Percentiles rank a stretch among this genome's conserved stretches.
phyloP scores from a whole-genome alignment of 2,888 invertebrate genomes.

The Mimachlamys varia region DNA sequence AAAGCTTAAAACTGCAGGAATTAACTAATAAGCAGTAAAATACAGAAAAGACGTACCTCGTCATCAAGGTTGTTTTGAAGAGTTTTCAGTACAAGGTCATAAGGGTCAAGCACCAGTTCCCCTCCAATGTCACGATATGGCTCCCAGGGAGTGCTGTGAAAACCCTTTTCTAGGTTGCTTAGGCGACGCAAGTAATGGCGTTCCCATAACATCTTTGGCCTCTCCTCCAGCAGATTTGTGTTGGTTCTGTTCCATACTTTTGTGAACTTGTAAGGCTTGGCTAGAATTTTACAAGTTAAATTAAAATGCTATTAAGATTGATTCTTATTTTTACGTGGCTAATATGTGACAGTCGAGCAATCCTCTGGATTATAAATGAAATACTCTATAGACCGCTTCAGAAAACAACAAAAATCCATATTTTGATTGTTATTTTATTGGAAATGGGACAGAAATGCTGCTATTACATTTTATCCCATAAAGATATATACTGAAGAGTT shows the following conservation, averaged over 20 bases:
- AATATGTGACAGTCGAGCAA: no score
- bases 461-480: no score
- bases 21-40: no score
- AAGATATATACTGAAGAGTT: no score
- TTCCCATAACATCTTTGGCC: conserved; percentile 61
- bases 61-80: conserved; percentile 55
- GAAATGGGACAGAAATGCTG: no score
- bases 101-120: conserved; percentile 60
- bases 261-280: conserved; percentile 53
- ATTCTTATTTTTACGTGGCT: no score
- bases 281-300: conserved; percentile 40
- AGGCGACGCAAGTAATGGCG: conserved; percentile 55
- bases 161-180: conserved; percentile 59
- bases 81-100: conserved; percentile 59
- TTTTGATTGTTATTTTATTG: no score
- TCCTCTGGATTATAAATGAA: no score
- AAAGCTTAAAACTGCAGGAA: no score
- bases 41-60: conserved; percentile 49
- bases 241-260: conserved; percentile 60
- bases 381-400: no score
- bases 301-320: no score
- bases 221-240: conserved; percentile 54
- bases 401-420: no score
- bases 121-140: conserved; percentile 61
- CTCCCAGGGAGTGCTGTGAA: conserved; percentile 57